Percentiles rank a stretch among this genome's conserved stretches.
These are phyloP conservation scores for Papilio glaucus DNA, from an alignment of 1,140 invertebrate genomes.

Conservation along the genomic window DNA sequence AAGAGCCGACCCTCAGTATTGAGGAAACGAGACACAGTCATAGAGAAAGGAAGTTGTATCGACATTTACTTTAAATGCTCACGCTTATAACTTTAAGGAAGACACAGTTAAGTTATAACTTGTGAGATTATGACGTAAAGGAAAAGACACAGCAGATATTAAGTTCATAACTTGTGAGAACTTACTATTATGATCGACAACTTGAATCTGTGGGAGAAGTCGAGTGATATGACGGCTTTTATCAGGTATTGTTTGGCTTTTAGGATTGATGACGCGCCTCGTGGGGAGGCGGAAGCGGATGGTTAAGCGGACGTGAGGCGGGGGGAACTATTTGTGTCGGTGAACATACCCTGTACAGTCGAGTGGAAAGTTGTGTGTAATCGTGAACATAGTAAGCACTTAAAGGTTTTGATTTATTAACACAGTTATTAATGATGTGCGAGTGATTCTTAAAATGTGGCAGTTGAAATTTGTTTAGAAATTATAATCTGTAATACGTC, in stretches of 20 bases:
- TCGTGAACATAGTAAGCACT: background rate
- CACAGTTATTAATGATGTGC: background rate
- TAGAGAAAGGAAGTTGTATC: too few species aligned
- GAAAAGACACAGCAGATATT: background rate
- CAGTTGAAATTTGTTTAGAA: background rate
- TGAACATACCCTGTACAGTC: background rate
- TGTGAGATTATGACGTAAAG: too few species aligned
- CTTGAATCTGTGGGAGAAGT: slow-evolving; percentile 48
- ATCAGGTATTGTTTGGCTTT: slow-evolving; percentile 76
- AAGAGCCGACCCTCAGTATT: too few species aligned
- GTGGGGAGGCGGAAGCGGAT: slow-evolving; percentile 39
- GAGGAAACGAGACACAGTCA: too few species aligned
- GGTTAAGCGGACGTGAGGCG: slow-evolving; percentile 21
- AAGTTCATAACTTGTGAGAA: background rate
- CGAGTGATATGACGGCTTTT: slow-evolving; percentile 71
- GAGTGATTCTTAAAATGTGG: slow-evolving; percentile 10
- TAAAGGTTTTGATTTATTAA: slow-evolving; percentile 18
- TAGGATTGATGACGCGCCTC: slow-evolving; percentile 56
- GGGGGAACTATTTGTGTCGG: slow-evolving; percentile 21
- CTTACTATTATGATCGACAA: background rate
- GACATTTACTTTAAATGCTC: too few species aligned
- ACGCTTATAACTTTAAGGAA: too few species aligned
- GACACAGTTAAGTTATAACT: too few species aligned
- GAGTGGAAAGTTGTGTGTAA: slow-evolving; percentile 30
- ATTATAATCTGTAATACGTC: too few species aligned